Evolutionary conservation across 2,797 vertebrate genomes (phyloP), one percentile per base, ranked within the genome.

Genomic region (Naso thynnoides): DNA sequence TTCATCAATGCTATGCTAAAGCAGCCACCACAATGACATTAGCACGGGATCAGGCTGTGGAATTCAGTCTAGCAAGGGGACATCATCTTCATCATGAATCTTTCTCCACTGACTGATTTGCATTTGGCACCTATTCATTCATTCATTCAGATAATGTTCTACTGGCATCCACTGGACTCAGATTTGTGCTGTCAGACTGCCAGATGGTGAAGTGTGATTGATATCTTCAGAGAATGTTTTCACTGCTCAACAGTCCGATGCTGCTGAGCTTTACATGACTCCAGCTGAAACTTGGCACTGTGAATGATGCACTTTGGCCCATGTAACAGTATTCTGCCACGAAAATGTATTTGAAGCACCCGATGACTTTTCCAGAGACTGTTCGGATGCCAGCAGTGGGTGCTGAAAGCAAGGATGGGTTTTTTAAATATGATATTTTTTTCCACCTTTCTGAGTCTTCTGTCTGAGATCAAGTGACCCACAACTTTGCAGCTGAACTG

Each of bases 211-310:
- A 39, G 27, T 10, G 0, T 27, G 65, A 79, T 58, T 59, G 31
- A 76, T 65, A 45, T 68, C 36, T 44, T 54, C 7, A 26, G 41
- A 53, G 11, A 74, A 8, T 47, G 38, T 50, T 56, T 68, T 58
- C 5, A 2, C 64, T 61, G 42, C 58, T 44, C 19, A 24, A 48
- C 52, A 75, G 48, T 41, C 14, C 19, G 3, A 50, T 3, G 23
- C 18, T 57, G 29, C n/a, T 19, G 73, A 60, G 48, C 45, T 69
- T 72, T 45, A 75, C 18, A 55, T 1, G 4, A 41, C 36, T 61
- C 48, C 52, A 48, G 27, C 53, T 29, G 23, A 53, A 65, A 54
- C 41, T 50, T 61, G 33, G 60, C 36, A 49, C 38, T 24, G 45
- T 16, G 23, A 23, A 6, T 4, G 9, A 13, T 23, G 29, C 42